phyloP scores from a whole-genome alignment of 2,888 invertebrate genomes.

The Rhodophaea formosa region DNA sequence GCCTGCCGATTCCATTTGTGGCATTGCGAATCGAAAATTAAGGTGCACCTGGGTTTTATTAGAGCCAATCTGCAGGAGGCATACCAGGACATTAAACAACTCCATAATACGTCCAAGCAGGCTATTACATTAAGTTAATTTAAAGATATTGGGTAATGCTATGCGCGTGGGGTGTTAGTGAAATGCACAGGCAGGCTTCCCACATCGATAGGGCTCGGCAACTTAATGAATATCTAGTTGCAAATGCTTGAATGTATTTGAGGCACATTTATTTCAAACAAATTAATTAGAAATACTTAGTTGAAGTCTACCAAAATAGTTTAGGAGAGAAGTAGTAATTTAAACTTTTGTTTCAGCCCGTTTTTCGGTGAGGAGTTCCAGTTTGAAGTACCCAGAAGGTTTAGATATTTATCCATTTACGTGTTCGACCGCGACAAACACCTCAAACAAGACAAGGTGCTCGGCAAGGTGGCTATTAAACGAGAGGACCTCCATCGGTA shows the following conservation, averaged over 20 bases:
- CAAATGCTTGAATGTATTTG: too few relatives aligned
- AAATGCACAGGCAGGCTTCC: constrained; percentile 30
- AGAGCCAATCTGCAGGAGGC: background rate
- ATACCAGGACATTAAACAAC: background rate
- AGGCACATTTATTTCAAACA: too few relatives aligned
- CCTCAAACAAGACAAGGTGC: constrained; percentile 90
- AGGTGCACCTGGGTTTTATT: constrained; percentile 26
- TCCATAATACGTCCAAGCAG: background rate
- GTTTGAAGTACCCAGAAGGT: constrained; percentile 94
- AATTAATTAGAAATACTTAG: too few relatives aligned
- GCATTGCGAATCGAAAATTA: constrained; percentile 28
- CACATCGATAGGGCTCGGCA: constrained; percentile 1
- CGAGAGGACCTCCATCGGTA: constrained; percentile 92
- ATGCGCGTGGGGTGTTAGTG: constrained; percentile 16
- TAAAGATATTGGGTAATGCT: constrained; percentile 12
- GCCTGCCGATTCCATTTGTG: constrained; percentile 35
- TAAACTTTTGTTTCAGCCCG: constrained; percentile 82
- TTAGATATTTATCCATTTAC: constrained; percentile 93
- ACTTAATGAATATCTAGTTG: background rate
- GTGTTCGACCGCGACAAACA: constrained; percentile 93
- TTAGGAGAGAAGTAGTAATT: background rate
- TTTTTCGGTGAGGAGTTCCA: constrained; percentile 97
- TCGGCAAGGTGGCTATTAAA: constrained; percentile 91
- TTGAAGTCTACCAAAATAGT: too few relatives aligned
- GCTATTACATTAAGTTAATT: background rate